Conservation (phyloP, 2,888 invertebrate genomes). For the Pharmacophagus antenor region DNA sequence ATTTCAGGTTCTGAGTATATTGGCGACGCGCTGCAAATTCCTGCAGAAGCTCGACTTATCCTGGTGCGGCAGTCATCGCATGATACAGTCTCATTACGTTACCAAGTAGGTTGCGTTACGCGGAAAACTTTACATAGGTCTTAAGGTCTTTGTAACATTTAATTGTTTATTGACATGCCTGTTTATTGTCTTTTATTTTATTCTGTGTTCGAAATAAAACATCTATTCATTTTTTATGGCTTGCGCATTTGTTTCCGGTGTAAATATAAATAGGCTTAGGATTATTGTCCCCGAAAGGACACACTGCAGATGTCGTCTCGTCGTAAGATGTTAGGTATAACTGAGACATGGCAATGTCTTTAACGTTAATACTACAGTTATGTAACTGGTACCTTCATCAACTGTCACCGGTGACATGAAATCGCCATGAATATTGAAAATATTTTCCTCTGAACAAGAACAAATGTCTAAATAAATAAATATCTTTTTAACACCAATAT, state of each 20-base stretch:
- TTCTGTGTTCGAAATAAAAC: not conserved
- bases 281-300: too few species aligned
- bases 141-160: constrained; percentile 10
- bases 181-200: not conserved
- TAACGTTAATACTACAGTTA: too few species aligned
- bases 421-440: too few species aligned
- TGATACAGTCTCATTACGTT: constrained; percentile 61
- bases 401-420: too few species aligned
- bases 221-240: not conserved
- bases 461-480: too few species aligned
- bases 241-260: not conserved
- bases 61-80: constrained; percentile 89
- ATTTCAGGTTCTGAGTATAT: constrained; percentile 59
- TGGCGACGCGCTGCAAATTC: constrained; percentile 82
- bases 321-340: too few species aligned
- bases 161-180: constrained; percentile 6
- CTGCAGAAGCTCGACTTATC: constrained; percentile 91
- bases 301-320: too few species aligned
- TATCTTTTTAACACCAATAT: too few species aligned
- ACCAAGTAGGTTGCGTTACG: constrained; percentile 55
- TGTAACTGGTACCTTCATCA: too few species aligned
- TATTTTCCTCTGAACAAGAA: too few species aligned
- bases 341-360: too few species aligned
- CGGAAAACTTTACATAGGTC: too few species aligned
- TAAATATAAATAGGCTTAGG: not conserved